Evolutionary conservation across 2,113 vertebrate species (phyloP).

Genomic region (Rhegmatorhina hoffmannsi): DNA sequence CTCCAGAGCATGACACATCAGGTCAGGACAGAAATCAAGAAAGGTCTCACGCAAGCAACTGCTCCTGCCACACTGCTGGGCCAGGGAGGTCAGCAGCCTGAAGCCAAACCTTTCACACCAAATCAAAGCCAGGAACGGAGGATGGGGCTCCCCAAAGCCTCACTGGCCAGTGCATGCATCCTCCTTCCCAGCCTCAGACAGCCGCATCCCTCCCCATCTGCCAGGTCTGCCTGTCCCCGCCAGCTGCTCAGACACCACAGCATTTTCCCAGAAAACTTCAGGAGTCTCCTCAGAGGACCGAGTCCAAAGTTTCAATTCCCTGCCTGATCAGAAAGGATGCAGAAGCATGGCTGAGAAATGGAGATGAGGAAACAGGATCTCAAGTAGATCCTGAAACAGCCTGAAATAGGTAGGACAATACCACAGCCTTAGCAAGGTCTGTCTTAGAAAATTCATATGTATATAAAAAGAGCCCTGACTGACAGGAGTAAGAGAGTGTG

Average conservation of each 20-base stretch:
- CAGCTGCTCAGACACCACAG: neutral
- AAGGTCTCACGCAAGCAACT: neutral
- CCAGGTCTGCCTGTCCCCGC: neutral
- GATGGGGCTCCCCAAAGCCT: neutral
- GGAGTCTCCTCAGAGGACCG: neutral
- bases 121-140: neutral
- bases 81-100: neutral
- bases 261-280: neutral
- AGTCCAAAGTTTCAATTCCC: neutral
- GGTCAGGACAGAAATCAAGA: neutral
- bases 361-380: neutral
- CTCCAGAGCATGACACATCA: neutral
- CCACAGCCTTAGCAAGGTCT: neutral
- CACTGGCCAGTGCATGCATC: rapidly evolving
- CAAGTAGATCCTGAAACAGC: neutral
- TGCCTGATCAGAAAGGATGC: neutral
- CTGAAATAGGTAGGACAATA: neutral
- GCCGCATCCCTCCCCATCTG: neutral
- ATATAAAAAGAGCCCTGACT: neutral
- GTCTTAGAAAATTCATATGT: neutral
- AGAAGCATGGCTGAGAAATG: neutral
- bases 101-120: neutral
- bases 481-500: neutral
- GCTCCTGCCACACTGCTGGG: neutral
- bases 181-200: neutral